phyloP scores from a whole-genome alignment of 2,888 invertebrate species.

The Drosophila quinaria region DNA sequence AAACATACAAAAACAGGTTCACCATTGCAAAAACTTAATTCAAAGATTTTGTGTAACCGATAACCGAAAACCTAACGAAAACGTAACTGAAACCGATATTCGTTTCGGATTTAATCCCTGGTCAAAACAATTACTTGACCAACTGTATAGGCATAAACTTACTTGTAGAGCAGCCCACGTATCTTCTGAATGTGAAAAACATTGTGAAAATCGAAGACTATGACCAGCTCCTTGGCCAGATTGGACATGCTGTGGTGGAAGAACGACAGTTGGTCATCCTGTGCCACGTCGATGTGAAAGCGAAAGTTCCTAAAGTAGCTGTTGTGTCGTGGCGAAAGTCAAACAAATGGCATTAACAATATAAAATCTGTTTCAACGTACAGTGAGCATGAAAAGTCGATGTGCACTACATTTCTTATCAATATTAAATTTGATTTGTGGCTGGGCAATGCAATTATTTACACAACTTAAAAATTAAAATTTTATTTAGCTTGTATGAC shows the following conservation, averaged over 20 bases:
- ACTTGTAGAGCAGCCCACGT: conserved; percentile 84
- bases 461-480: neutral
- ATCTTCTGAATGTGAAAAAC: conserved; percentile 85
- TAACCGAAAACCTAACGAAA: too few relatives aligned
- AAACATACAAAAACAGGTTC: too few relatives aligned
- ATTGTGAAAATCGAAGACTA: conserved; percentile 84
- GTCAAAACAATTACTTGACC: neutral
- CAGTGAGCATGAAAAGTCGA: conserved; percentile 24
- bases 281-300: conserved; percentile 83
- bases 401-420: neutral
- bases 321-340: conserved; percentile 45
- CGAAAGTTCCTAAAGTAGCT: conserved; percentile 85
- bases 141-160: conserved; percentile 30
- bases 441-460: neutral
- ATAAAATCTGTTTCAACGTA: conserved; percentile 22
- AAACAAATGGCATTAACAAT: conserved; percentile 29
- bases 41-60: too few relatives aligned
- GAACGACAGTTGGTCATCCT: conserved; percentile 84
- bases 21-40: too few relatives aligned
- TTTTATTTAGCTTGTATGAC: neutral
- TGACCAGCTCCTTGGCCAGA: conserved; percentile 83
- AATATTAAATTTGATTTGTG: neutral
- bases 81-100: too few relatives aligned
- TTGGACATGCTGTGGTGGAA: conserved; percentile 83
- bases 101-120: too few relatives aligned